Conservation (phyloP, 2,888 invertebrate species). For the Callyntrura guangdongensis region DNA sequence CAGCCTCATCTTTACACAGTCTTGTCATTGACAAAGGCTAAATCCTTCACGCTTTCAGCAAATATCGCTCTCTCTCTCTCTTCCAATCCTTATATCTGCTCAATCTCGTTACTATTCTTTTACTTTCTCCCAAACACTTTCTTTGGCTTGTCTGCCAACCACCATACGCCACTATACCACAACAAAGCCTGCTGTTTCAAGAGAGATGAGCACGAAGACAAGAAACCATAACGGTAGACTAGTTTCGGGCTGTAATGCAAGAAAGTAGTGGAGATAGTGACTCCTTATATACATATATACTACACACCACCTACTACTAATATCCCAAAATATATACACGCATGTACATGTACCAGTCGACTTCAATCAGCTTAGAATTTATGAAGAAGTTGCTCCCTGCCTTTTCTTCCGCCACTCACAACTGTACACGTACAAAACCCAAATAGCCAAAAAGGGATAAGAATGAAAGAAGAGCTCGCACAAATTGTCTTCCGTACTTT, state of each 20-base stretch:
- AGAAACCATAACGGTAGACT: conserved; percentile 22
- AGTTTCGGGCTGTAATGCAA: not conserved
- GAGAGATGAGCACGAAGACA: conserved; percentile 30
- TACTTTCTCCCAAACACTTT: not conserved
- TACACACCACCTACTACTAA: conserved; percentile 10
- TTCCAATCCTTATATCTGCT: not conserved
- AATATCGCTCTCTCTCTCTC: not conserved
- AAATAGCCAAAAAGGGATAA: conserved; percentile 22
- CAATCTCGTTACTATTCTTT: conserved; percentile 31
- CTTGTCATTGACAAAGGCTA: not conserved
- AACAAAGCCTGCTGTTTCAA: conserved; percentile 39
- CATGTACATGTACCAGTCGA: conserved; percentile 55
- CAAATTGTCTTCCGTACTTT: conserved; percentile 43
- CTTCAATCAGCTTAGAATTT: conserved; percentile 68
- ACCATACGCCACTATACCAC: conserved; percentile 16
- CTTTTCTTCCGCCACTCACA: conserved; percentile 43
- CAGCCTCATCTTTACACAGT: conserved; percentile 44
- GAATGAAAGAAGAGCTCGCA: conserved; percentile 32
- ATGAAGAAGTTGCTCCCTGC: conserved; percentile 52
- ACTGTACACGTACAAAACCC: not conserved
- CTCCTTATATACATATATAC: not conserved
- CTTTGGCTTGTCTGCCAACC: conserved; percentile 5
- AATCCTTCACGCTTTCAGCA: not conserved
- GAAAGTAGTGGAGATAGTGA: not conserved
- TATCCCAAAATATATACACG: conserved; percentile 15